phyloP scores from a whole-genome alignment of 2,797 vertebrate genomes.

The Phalanger gymnotis region DNA sequence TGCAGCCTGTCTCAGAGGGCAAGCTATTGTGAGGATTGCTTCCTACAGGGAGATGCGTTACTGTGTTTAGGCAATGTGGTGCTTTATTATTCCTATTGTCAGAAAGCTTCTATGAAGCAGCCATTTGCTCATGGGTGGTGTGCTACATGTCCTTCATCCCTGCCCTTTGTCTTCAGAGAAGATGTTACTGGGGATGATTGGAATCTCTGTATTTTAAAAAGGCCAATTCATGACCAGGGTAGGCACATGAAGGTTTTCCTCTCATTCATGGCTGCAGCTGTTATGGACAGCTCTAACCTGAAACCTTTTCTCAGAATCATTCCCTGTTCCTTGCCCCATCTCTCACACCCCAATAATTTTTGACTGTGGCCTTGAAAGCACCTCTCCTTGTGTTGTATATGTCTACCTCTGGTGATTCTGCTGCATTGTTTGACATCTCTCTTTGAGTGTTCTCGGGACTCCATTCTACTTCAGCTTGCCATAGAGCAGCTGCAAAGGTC shows the following conservation, averaged over 20 bases:
- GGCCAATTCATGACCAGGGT: not conserved
- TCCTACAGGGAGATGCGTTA: not conserved
- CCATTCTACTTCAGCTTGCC: constrained; percentile 27
- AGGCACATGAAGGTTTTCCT: not conserved
- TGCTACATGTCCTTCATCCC: not conserved
- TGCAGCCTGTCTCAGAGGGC: not conserved
- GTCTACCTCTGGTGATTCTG: not conserved
- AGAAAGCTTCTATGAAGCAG: not conserved
- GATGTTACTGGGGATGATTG: not conserved
- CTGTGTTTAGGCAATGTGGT: not conserved
- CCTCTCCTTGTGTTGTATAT: not conserved
- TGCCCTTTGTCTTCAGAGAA: constrained; percentile 3
- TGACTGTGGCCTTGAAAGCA: not conserved
- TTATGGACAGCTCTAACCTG: not conserved
- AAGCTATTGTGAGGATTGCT: not conserved
- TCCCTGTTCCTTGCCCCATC: not conserved
- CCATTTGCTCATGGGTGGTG: not conserved
- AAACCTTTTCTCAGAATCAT: not conserved
- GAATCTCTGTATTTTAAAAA: constrained; percentile 21
- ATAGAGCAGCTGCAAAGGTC: constrained; percentile 7
- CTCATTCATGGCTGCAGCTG: constrained; percentile 1
- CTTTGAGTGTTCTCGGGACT: not conserved
- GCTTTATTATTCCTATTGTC: too few species aligned
- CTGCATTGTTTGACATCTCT: not conserved
- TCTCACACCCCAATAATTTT: not conserved